Conservation (phyloP, 2,888 invertebrate species). For the Leptinotarsa haldemani region DNA sequence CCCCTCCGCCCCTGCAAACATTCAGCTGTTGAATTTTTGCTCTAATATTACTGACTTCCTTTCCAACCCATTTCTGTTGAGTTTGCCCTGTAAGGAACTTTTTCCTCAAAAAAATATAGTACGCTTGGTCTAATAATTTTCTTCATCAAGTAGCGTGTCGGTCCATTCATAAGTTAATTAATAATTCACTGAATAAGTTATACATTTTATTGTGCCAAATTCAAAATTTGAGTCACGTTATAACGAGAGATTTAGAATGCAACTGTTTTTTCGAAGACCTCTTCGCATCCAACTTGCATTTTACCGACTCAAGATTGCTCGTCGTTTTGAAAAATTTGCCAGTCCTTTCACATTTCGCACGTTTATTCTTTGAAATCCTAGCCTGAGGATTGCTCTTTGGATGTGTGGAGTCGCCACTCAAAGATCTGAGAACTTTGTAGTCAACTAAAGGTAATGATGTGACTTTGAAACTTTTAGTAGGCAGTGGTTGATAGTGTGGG, state of each 20-base stretch:
- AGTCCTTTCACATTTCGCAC: conserved; percentile 25
- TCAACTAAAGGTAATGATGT: conserved; percentile 46
- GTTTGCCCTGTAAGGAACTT: too few species aligned
- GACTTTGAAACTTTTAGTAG: conserved; percentile 32
- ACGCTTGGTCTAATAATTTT: too few species aligned
- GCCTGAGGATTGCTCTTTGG: conserved; percentile 10
- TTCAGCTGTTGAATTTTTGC: too few species aligned
- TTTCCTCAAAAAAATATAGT: too few species aligned
- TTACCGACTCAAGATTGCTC: conserved; percentile 30
- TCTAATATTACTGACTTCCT: too few species aligned
- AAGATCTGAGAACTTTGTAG: conserved; percentile 44
- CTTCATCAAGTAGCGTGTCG: neutral
- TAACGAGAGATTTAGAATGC: conserved; percentile 21
- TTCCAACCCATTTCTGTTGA: too few species aligned
- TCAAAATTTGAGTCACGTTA: conserved; percentile 9
- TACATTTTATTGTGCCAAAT: conserved; percentile 12
- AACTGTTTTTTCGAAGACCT: conserved; percentile 24
- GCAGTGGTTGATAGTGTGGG: conserved; percentile 13
- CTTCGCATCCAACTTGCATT: conserved; percentile 13
- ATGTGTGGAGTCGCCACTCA: conserved; percentile 27
- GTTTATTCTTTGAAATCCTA: conserved; percentile 25
- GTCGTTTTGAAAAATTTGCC: conserved; percentile 32
- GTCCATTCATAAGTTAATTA: neutral
- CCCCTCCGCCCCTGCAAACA: too few species aligned
- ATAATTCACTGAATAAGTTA: neutral